Evolutionary conservation across 2,113 vertebrate species (phyloP).

Genomic region (Ictidomys tridecemlineatus): DNA sequence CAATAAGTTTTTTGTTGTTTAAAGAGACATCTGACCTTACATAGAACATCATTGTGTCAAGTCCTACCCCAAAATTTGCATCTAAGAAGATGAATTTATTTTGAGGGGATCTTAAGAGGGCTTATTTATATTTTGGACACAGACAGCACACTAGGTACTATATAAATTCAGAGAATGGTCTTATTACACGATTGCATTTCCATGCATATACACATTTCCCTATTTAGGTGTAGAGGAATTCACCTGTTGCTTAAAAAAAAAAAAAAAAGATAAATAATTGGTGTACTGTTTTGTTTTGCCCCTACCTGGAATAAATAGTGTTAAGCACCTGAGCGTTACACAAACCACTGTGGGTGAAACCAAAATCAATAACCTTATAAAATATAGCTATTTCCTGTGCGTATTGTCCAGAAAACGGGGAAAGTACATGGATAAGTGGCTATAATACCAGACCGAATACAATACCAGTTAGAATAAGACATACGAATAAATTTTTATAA

Average conservation of each 20-base stretch:
- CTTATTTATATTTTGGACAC: neutral
- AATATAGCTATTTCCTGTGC: constrained; percentile 8
- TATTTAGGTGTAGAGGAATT: constrained; percentile 8
- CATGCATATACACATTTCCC: neutral
- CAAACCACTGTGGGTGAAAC: neutral
- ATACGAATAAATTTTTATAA: constrained; percentile 34
- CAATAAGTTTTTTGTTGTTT: neutral
- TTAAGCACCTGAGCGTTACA: constrained; percentile 12
- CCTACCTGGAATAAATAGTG: neutral
- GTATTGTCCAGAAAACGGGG: neutral
- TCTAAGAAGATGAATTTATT: constrained; percentile 48
- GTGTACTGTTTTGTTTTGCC: neutral
- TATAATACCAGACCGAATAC: neutral
- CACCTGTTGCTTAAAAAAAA: neutral
- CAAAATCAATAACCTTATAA: neutral
- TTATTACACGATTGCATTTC: neutral
- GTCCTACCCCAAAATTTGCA: neutral
- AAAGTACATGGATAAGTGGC: neutral
- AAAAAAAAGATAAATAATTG: neutral
- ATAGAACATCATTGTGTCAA: neutral
- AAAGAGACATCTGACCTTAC: neutral
- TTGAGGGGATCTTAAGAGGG: neutral
- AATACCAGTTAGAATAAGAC: constrained; percentile 34
- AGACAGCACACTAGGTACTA: neutral
- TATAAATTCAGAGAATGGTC: neutral